These are phyloP conservation scores for Notarius lentiginosus DNA, from an alignment of 2,113 vertebrate species.

Conservation along the genomic window DNA sequence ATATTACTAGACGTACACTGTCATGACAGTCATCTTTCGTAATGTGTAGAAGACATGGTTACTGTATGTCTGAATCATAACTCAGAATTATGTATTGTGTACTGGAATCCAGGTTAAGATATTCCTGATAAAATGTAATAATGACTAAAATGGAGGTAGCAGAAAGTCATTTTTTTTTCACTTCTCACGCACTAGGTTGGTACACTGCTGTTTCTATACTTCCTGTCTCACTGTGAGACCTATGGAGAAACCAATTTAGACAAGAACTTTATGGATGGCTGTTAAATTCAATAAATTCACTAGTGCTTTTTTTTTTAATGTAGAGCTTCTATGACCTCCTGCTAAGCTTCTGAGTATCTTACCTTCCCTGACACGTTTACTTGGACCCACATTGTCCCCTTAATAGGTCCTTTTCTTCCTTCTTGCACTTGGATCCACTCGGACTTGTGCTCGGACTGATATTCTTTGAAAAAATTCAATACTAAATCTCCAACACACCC, in stretches of 20 bases:
- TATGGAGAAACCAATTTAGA: neutral
- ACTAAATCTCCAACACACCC: slow-evolving; percentile 9
- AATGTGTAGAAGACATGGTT: neutral
- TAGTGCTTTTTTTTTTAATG: neutral
- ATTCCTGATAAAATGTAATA: neutral
- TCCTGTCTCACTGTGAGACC: too few relatives aligned
- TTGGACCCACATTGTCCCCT: neutral
- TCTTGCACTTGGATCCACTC: neutral
- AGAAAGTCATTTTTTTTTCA: neutral
- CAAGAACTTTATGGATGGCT: neutral
- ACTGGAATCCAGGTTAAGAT: neutral
- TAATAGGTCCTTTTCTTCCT: neutral
- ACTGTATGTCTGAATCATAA: neutral
- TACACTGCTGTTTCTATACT: neutral
- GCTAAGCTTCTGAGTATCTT: neutral
- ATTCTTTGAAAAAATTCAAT: neutral
- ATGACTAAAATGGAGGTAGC: neutral
- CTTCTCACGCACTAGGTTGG: neutral
- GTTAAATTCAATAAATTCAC: neutral
- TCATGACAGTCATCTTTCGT: neutral
- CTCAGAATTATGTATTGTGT: neutral
- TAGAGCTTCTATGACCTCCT: neutral
- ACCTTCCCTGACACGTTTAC: neutral
- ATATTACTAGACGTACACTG: neutral
- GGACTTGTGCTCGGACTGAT: neutral